phyloP scores from a whole-genome alignment of 2,113 vertebrate species.

The Ictidomys tridecemlineatus region DNA sequence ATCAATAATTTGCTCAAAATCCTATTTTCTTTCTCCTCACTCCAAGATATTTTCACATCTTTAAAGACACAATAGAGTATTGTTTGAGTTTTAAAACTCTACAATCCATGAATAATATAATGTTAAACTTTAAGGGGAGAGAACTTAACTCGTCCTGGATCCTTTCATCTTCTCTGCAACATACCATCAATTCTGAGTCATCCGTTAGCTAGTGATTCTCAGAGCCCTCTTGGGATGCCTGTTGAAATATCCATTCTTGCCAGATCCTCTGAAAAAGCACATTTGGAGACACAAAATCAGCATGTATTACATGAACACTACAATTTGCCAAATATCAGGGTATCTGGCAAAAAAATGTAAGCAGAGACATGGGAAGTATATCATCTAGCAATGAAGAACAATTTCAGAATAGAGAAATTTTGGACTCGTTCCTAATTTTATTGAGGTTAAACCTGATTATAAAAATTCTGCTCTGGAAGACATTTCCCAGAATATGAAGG shows the following conservation, averaged over 20 bases:
- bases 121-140: background rate
- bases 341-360: conserved; percentile 17
- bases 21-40: background rate
- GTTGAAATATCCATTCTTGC: background rate
- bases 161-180: background rate
- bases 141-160: background rate
- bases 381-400: conserved; percentile 3
- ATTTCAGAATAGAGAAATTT: background rate
- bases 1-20: background rate
- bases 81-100: background rate
- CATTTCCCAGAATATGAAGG: background rate
- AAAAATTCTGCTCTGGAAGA: conserved; percentile 26
- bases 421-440: conserved; percentile 36
- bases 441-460: conserved; percentile 43
- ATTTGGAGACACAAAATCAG: conserved; percentile 25
- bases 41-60: background rate
- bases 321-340: conserved; percentile 23
- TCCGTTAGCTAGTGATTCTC: background rate
- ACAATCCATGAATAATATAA: background rate
- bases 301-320: background rate
- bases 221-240: background rate
- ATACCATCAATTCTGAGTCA: background rate
- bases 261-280: background rate
- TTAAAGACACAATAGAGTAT: background rate
- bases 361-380: background rate